Evolutionary conservation across 2,888 invertebrate species (phyloP), one percentile per base, ranked within the genome.

Genomic region (Standfussiana lucernea): DNA sequence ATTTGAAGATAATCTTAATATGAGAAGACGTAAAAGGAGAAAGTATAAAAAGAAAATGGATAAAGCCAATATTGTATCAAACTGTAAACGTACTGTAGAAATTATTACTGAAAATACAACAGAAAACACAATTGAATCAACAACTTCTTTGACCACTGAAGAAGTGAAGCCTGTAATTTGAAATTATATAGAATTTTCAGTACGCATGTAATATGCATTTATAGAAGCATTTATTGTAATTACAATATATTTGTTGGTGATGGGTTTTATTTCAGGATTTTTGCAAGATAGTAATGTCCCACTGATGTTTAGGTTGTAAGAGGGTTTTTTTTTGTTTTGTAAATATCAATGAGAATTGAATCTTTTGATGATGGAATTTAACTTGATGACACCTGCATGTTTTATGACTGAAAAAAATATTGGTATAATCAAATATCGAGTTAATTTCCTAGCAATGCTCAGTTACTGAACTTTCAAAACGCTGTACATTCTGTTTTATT

Each of bases 261-360:
- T 72, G 89, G 85, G 67, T 35, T 82, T 77, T 75, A 69, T 82
- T 84, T 71, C 77, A 80, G 80, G 56, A 50, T 79, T 62, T 86
- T 78, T 75, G 84, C 8, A 59, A 62, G 59, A 75, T 83, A 77
- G n/a, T 72, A 61, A 69, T 72, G 10, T 79, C 77, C 71, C 76
- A 79, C 68, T 66, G 65, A 79, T 73, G 56, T 77, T 83, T 85
- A 73, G 82, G 82, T 76, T 82, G 0, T 80, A 86, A 88, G 86
- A 79, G 83, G 84, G 79, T 83, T 88, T 80, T 82, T 82, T 79
- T 32, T 61, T 21, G 35, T 35, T 76, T 87, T 95, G 95, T 95
- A 95, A 94, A 95, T 95, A 94, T 94, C 93, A 95, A 94, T 93
- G 79, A 92, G 90, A 93, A 92, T 94, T 88, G 72, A 53, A 56